phyloP scores from a whole-genome alignment of 2,888 invertebrate species.

The Baccha elongata region DNA sequence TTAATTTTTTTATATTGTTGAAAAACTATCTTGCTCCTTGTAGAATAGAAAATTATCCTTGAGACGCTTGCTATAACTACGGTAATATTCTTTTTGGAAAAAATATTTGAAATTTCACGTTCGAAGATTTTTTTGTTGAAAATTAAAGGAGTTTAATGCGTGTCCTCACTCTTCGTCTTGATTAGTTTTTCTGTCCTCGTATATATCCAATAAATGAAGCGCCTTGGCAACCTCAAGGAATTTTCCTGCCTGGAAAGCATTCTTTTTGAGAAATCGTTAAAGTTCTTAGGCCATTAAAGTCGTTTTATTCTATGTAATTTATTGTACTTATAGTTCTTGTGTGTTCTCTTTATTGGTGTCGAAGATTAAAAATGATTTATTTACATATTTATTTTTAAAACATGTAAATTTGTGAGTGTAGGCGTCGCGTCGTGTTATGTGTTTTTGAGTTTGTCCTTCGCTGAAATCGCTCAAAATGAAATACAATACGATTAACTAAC shows the following conservation, averaged over 20 bases:
- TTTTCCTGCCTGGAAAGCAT: conserved; percentile 8
- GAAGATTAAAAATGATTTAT: conserved; percentile 18
- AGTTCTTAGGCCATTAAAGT: conserved; percentile 8
- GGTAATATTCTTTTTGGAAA: background rate
- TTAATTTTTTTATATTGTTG: conserved; percentile 14
- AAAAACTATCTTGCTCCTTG: conserved; percentile 31
- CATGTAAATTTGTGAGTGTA: conserved; percentile 16
- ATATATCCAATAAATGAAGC: background rate
- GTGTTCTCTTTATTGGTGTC: background rate
- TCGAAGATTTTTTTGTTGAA: background rate
- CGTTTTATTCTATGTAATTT: background rate
- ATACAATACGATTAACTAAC: background rate
- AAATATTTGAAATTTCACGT: conserved; percentile 38
- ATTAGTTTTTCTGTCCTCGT: background rate
- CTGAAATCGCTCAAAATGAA: background rate
- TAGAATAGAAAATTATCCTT: conserved; percentile 49
- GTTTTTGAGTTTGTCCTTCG: background rate
- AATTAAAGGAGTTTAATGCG: conserved; percentile 33
- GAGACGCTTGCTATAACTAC: conserved; percentile 30
- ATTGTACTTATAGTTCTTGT: background rate
- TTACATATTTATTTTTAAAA: conserved; percentile 10
- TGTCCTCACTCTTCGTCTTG: background rate
- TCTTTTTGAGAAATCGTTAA: conserved; percentile 26
- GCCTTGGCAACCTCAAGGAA: background rate
- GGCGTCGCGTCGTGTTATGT: background rate